Conservation (phyloP, 2,888 invertebrate species). For the Lepas anatifera region DNA sequence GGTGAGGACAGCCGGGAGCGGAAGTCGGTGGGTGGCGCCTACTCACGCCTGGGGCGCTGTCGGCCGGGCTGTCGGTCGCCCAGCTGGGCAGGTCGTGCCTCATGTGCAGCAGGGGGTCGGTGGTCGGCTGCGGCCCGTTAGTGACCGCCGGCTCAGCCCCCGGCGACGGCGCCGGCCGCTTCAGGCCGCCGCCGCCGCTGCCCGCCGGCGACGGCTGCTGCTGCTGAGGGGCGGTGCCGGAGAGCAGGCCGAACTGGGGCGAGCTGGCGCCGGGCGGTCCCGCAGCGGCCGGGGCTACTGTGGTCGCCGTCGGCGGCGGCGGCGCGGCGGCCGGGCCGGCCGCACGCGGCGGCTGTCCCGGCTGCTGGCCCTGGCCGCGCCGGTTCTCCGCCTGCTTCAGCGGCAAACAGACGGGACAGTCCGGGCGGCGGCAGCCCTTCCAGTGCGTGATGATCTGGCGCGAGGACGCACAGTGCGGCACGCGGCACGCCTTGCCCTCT, state of each 20-base stretch:
- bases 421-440: constrained; percentile 90
- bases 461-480: constrained; percentile 96
- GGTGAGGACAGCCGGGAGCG: too few relatives aligned
- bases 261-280: neutral
- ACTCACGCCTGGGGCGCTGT: constrained; percentile 28
- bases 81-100: constrained; percentile 31
- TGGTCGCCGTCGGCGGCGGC: neutral
- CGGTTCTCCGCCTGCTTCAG: constrained; percentile 79
- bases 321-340: neutral
- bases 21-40: constrained; percentile 42
- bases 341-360: neutral
- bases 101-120: constrained; percentile 41
- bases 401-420: constrained; percentile 97
- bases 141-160: constrained; percentile 35
- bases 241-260: too few relatives aligned
- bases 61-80: constrained; percentile 13
- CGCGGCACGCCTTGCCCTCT: constrained; percentile 77
- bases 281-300: neutral
- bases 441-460: constrained; percentile 98
- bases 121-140: too few relatives aligned
- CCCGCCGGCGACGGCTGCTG: neutral
- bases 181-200: neutral
- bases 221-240: neutral
- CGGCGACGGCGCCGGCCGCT: constrained; percentile 37
- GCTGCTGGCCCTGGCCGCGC: constrained; percentile 16